Conservation (phyloP, 2,888 invertebrate species). For the Syrphus vitripennis region DNA sequence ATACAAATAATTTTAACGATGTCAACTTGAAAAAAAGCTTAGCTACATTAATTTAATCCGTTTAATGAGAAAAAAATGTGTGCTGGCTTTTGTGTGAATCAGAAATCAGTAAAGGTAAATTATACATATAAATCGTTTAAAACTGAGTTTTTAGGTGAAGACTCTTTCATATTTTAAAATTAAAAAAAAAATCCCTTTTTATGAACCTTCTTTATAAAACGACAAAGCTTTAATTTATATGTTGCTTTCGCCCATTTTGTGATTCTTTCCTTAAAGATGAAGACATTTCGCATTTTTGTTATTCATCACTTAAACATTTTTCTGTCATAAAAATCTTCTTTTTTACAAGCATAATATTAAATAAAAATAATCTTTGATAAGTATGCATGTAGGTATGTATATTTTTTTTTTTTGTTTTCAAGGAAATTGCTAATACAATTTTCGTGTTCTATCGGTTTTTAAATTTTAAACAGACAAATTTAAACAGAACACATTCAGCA, state of each 20-base stretch:
- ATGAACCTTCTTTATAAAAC: neutral
- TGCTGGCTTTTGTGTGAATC: too few species aligned
- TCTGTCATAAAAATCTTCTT: neutral
- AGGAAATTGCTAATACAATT: neutral
- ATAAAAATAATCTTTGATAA: neutral
- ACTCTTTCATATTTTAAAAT: too few species aligned
- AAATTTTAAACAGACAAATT: conserved; percentile 5
- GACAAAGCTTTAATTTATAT: neutral
- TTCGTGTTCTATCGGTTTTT: neutral
- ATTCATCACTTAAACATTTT: neutral
- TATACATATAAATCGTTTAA: too few species aligned
- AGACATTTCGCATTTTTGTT: neutral
- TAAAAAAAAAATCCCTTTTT: neutral
- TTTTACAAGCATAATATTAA: neutral
- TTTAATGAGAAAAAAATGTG: too few species aligned
- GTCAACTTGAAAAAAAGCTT: too few species aligned
- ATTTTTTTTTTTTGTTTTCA: neutral
- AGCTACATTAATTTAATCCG: too few species aligned
- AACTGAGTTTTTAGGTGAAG: too few species aligned
- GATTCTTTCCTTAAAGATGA: neutral
- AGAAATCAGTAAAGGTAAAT: too few species aligned
- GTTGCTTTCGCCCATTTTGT: neutral
- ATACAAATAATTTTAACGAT: too few species aligned
- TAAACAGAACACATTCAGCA: neutral
- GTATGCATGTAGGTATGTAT: too few species aligned